phyloP scores from a whole-genome alignment of 2,113 vertebrate species.

The Macaca mulatta region DNA sequence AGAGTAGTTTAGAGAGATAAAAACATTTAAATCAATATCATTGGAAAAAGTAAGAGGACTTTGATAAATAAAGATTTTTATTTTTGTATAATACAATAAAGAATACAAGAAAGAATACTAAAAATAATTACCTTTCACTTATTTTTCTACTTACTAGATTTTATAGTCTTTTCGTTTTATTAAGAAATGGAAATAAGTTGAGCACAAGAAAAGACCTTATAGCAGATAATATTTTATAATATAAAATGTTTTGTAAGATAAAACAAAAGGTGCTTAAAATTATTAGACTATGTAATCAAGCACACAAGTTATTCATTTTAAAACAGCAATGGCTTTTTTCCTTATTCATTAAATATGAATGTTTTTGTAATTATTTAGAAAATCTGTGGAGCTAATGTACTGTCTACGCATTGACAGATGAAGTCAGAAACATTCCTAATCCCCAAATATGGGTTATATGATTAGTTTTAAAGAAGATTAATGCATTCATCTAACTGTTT shows the following conservation, averaged over 20 bases:
- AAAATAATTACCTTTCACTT: not conserved
- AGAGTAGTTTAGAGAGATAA: not conserved
- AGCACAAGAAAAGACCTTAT: not conserved
- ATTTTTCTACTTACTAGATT: not conserved
- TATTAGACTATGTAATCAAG: not conserved
- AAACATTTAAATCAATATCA: not conserved
- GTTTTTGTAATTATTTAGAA: not conserved
- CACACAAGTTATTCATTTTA: not conserved
- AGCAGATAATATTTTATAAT: not conserved
- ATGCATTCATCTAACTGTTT: not conserved
- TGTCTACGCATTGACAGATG: not conserved
- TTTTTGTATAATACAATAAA: not conserved
- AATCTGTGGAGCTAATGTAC: not conserved
- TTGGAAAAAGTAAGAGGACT: not conserved
- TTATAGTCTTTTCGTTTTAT: not conserved
- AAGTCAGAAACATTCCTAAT: not conserved
- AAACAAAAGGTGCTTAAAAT: not conserved
- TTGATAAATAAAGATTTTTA: not conserved
- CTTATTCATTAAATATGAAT: not conserved
- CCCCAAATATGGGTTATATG: not conserved
- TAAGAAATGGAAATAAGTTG: not conserved
- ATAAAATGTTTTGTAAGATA: not conserved
- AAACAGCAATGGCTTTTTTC: not conserved
- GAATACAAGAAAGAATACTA: not conserved
- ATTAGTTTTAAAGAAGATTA: not conserved